Evolutionary conservation across 2,888 invertebrate species (phyloP), one percentile per base, ranked within the genome.

Genomic region (Endomychus coccineus): DNA sequence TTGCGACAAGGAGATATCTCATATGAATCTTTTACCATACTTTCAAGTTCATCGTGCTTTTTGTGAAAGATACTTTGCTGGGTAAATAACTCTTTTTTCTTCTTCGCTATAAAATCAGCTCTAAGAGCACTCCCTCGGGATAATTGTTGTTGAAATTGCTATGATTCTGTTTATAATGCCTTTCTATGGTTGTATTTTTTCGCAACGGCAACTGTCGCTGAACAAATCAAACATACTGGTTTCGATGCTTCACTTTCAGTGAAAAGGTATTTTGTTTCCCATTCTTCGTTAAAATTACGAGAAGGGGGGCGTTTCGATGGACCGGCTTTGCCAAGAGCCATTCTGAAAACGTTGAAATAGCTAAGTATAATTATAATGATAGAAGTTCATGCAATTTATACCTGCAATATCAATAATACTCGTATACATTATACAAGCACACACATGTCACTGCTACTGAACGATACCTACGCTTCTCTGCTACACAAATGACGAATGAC

Each of bases 301-400:
- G 16, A 15, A 4, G 4, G 5, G 5, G 5, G 24, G 16, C 10
- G 25, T 38, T 23, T 41, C 12, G 34, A 34, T 16, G 34, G 34
- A 43, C 43, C 38, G 7, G 43, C 34, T 41, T 37, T 41, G 43
- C 40, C 41, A 27, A n/a, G 34, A 14, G 37, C 34, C 43, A 40
- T 40, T 32, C 36, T 40, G 19, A 13, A 39, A 34, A n/a, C n/a
- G n/a, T n/a, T n/a, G n/a, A n/a, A n/a, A n/a, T n/a, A n/a, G n/a
- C n/a, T n/a, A n/a, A n/a, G n/a, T n/a, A n/a, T n/a, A n/a, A n/a
- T n/a, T n/a, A n/a, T n/a, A n/a, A n/a, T n/a, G n/a, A n/a, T n/a
- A n/a, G n/a, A n/a, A n/a, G n/a, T n/a, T n/a, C n/a, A n/a, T n/a
- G n/a, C n/a, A n/a, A n/a, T n/a, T n/a, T n/a, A n/a, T n/a, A n/a